Base-by-base conservation (phyloP, 2,797 vertebrate genomes). In the Peromyscus eremicus region DNA sequence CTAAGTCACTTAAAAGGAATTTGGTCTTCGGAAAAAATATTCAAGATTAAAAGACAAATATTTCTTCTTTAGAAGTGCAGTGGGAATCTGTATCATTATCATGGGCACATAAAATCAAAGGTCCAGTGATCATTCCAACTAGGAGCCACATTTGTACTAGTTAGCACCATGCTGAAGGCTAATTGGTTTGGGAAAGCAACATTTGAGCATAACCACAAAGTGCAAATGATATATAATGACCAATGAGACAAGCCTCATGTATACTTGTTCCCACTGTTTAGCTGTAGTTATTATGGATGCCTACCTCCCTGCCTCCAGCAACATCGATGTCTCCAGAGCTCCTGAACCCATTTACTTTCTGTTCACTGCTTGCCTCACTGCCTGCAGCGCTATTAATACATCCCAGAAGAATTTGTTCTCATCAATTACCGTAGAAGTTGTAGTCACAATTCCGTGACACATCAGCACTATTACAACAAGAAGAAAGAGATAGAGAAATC, bases 361-460 rank as follows among this genome's bases (percentile, higher is more conserved):
- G 73, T 49, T 97, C 92, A 66, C 57, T 81, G 83, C 70, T 93
- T 94, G 95, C 76, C 80, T 93, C 55, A 19, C 95, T 92, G 96
- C 96, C 97, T 95, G 83, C 76, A 95, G 91, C 80, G 57, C 8
- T 95, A 94, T 96, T 95, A 97, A 94, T 88, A 92, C 43, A 94
- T 95, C 94, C 95, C 97, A 93, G 83, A 88, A 96, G 96, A 97
- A 94, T 97, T 60, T 71, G 83, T 82, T 95, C 75, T 92, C 91
- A 94, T 95, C 96, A 94, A 95, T 96, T 96, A 95, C 0, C 0
- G 55, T 66, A 88, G 86, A 81, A 84, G 71, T 81, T 84, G 86
- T 87, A 97, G 96, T 93, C 89, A 94, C 92, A 95, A 23, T 90
- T 94, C 79, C 80, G 52, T 87, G 76, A 94, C 96, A 97, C 64